Conservation (phyloP, 2,113 vertebrate genomes). For the Ondatra zibethicus region DNA sequence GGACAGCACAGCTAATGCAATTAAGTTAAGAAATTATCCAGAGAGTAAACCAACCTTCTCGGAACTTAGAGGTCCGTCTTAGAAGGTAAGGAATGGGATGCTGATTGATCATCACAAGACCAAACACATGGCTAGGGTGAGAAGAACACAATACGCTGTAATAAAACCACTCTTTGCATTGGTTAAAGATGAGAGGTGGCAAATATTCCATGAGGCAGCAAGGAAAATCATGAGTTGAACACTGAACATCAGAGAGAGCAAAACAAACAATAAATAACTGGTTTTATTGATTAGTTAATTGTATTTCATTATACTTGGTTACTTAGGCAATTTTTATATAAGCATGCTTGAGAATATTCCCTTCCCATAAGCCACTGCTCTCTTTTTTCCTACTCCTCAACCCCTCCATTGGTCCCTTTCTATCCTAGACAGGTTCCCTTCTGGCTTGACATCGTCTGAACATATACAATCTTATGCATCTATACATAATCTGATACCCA, state of each 20-base stretch:
- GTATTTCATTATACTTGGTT: background rate
- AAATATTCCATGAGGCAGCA: background rate
- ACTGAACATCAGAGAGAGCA: background rate
- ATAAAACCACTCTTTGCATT: background rate
- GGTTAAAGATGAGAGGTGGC: background rate
- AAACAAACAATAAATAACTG: background rate
- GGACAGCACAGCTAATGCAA: background rate
- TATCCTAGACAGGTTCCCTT: background rate
- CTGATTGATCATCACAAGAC: conserved; percentile 5
- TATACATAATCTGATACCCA: background rate
- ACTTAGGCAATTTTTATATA: background rate
- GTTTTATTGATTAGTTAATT: background rate
- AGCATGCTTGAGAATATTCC: background rate
- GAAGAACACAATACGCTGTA: background rate
- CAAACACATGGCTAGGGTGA: background rate
- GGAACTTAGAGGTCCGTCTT: background rate
- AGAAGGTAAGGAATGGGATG: background rate
- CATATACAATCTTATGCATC: background rate
- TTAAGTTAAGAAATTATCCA: conserved; percentile 34
- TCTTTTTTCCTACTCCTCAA: background rate
- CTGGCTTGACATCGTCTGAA: background rate
- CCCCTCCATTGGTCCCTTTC: too few relatives aligned
- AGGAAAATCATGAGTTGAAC: background rate
- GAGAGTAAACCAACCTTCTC: background rate
- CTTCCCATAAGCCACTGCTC: background rate